These are phyloP conservation scores for Saxidomus purpurata DNA, from an alignment of 1,140 invertebrate genomes.

Conservation along the genomic window DNA sequence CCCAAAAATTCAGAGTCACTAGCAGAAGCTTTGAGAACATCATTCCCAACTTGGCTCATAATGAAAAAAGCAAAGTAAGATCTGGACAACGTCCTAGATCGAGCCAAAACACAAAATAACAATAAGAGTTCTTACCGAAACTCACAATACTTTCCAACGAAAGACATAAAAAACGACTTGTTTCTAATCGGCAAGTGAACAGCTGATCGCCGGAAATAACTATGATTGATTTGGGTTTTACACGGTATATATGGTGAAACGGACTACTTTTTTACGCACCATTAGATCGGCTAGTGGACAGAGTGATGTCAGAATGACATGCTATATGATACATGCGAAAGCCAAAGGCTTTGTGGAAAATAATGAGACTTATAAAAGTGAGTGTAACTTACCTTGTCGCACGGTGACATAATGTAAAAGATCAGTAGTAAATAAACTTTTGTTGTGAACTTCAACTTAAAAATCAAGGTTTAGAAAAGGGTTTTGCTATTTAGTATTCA, in stretches of 20 bases:
- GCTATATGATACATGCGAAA: neutral
- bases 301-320: neutral
- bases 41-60: neutral
- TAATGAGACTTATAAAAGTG: no score
- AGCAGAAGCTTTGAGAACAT: neutral
- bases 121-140: neutral
- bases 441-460: no score
- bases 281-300: neutral
- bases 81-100: neutral
- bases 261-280: neutral
- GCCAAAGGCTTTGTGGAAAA: no score
- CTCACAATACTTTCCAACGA: no score
- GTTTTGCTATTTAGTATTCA: no score
- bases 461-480: no score
- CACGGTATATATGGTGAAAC: neutral
- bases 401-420: no score
- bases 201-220: neutral
- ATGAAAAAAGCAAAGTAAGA: neutral
- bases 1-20: neutral
- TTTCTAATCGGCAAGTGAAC: neutral
- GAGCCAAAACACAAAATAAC: neutral
- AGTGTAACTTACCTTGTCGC: no score
- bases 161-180: neutral
- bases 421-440: no score
- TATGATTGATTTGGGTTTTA: neutral